Conservation (phyloP, 2,797 vertebrate species). For the Gymnoscopelus braueri region DNA sequence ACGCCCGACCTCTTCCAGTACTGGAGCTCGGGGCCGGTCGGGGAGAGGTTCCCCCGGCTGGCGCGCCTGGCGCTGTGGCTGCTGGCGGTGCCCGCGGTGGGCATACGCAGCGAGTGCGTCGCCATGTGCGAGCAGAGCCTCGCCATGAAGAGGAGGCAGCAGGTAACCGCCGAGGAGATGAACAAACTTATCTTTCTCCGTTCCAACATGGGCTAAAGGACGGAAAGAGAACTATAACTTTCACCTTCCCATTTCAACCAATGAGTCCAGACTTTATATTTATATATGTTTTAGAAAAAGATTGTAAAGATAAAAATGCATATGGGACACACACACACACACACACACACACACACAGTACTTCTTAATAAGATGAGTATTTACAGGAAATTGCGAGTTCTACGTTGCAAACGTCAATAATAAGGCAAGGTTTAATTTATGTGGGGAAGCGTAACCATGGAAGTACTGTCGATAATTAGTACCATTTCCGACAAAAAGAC, state of each 20-base stretch:
- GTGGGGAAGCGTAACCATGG: constrained; percentile 53
- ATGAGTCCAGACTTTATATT: constrained; percentile 69
- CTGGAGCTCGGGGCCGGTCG: constrained; percentile 92
- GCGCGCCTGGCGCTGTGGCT: constrained; percentile 97
- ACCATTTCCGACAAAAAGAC: constrained; percentile 62
- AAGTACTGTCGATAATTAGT: constrained; percentile 60
- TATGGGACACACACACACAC: constrained; percentile 32
- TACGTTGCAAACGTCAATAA: constrained; percentile 58
- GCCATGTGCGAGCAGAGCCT: constrained; percentile 96
- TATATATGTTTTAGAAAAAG: constrained; percentile 69
- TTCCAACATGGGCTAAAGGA: constrained; percentile 93
- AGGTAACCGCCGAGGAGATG: constrained; percentile 96
- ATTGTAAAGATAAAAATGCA: constrained; percentile 68
- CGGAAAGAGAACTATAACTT: constrained; percentile 37
- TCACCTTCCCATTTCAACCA: constrained; percentile 60
- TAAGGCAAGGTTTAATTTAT: constrained; percentile 47
- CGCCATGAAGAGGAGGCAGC: constrained; percentile 92
- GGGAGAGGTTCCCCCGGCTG: constrained; percentile 92
- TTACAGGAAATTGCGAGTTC: constrained; percentile 65
- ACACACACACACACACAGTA: constrained; percentile 42
- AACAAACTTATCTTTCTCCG: constrained; percentile 99
- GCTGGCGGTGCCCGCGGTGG: constrained; percentile 94
- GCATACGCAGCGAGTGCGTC: constrained; percentile 91
- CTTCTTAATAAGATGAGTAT: constrained; percentile 61
- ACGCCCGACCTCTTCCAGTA: constrained; percentile 96